These are phyloP conservation scores for Zygothrica quintamaculata DNA, from an alignment of 2,888 invertebrate species.

Conservation along the genomic window DNA sequence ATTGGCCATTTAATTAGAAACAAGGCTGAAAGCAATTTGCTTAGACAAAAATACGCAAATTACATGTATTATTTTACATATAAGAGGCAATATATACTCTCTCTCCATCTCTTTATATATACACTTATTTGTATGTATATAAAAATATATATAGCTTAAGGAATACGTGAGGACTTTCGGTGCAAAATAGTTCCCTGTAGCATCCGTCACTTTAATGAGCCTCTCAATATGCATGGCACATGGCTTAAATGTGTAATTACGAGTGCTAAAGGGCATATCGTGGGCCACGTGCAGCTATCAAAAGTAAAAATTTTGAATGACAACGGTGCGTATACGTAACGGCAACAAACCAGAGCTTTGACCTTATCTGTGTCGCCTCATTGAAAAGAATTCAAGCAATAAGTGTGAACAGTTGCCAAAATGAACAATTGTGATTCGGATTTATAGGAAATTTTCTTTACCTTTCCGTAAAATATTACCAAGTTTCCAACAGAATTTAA, in stretches of 20 bases:
- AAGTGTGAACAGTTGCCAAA: too few species aligned
- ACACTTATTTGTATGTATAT: background rate
- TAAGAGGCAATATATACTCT: too few species aligned
- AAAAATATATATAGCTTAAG: background rate
- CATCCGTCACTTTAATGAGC: conserved; percentile 68
- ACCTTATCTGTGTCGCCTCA: conserved; percentile 4
- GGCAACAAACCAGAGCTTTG: background rate
- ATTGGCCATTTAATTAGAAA: conserved; percentile 47
- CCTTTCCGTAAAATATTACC: too few species aligned
- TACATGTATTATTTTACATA: conserved; percentile 11
- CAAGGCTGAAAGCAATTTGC: conserved; percentile 11
- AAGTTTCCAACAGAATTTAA: too few species aligned
- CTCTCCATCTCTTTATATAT: too few species aligned
- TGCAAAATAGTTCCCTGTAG: conserved; percentile 44
- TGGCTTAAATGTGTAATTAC: conserved; percentile 74
- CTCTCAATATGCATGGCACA: conserved; percentile 78
- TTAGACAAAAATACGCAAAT: conserved; percentile 16
- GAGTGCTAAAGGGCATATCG: conserved; percentile 29
- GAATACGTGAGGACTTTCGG: conserved; percentile 33
- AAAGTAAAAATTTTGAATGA: conserved; percentile 36
- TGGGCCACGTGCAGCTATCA: conserved; percentile 57
- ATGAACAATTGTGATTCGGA: background rate
- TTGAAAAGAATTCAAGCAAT: conserved; percentile 5
- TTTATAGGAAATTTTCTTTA: too few species aligned
- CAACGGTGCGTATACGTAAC: conserved; percentile 43